Base-by-base conservation (phyloP, 2,888 invertebrate genomes). In the Pachliopta kotzebuea region DNA sequence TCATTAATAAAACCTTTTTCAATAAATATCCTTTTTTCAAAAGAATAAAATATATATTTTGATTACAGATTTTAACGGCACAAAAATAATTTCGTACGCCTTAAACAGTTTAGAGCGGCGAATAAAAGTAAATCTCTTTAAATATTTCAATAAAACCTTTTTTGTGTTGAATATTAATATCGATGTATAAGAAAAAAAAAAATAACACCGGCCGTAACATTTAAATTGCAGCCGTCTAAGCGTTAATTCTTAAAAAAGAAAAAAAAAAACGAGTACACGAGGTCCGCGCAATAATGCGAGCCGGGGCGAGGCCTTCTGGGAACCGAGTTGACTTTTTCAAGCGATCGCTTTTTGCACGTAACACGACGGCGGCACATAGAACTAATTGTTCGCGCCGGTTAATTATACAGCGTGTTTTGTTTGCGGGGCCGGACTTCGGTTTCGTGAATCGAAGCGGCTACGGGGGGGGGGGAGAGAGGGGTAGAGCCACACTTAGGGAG, bases 291-390 rank as follows among this genome's bases (percentile, higher is more conserved):
- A 78, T 80, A 78, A 78, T 76, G 76, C 75, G 76, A 75, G 74
- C 75, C 72, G 78, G 81, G 78, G 77, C 78, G 73, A 78, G 79
- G 78, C 85, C 88, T 90, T 90, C 90, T 89, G 85, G 84, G 90
- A 90, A 90, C 77, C 76, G 76, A 76, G 76, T 74, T 74, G 75
- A 73, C 75, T 73, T 78, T 80, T 70, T 70, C 68, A 69, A 73
- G 70, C 68, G 70, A 70, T 68, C 77, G 77, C 80, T 77, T 80
- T 80, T 79, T 75, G 77, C 83, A 80, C 45, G 20, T 42, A 58
- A 84, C 85, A 88, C 86, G 85, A 85, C 83, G 76, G 81, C 80
- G 79, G 81, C 84, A 85, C 86, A 85, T 83, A 86, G 86, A 88
- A 86, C 84, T 87, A 88, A 88, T 87, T 86, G 75, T 75, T 73